Evolutionary conservation across 2,888 invertebrate species (phyloP), one percentile per base, ranked within the genome.

Genomic region (Cephus pygmeus): DNA sequence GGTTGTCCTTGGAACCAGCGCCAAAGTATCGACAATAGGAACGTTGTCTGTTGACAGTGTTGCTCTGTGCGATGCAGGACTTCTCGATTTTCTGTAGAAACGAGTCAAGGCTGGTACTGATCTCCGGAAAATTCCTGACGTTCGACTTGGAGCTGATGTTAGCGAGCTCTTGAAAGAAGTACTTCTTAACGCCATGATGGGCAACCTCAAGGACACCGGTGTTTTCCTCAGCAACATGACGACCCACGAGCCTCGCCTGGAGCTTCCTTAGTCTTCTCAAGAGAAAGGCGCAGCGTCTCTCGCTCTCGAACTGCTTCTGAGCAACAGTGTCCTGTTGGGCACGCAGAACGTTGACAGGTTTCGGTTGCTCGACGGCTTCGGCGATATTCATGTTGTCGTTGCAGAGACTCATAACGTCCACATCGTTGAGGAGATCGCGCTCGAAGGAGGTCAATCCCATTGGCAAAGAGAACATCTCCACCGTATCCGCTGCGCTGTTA

Each of bases 181-280:
- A 89, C 81, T 91, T 89, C 77, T 91, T 93, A 3, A 90, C 90
- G 74, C 93, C 93, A 36, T 95, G 93, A 81, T 96, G 95, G 35
- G 96, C 95, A 87, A 95, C 94, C 82, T 96, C 95, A 83, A 96
- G 94, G 77, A 97, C 94, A 9, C 96, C 96, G 34, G 94, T 94
- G 15, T 96, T 94, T 91, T 98, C 97, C 83, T 96, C 95, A 76
- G 96, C 95, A 35, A 95, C 93, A 90, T 97, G 96, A 81, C 95
- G 95, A 9, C 97, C 96, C 89, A 97, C 93, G 68, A 95, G 92
- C 76, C 95, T 93, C 0, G 95, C 94, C 90, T 98, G 97, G 34
- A 97, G 91, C 88, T 97, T 96, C 23, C 96, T 93, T 79, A 97
- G 91, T 82, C 97, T 93, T 83, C 96, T 93, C 85, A 95, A 89